Evolutionary conservation across 2,888 invertebrate genomes (phyloP).

Genomic region (Melanostoma scalare): DNA sequence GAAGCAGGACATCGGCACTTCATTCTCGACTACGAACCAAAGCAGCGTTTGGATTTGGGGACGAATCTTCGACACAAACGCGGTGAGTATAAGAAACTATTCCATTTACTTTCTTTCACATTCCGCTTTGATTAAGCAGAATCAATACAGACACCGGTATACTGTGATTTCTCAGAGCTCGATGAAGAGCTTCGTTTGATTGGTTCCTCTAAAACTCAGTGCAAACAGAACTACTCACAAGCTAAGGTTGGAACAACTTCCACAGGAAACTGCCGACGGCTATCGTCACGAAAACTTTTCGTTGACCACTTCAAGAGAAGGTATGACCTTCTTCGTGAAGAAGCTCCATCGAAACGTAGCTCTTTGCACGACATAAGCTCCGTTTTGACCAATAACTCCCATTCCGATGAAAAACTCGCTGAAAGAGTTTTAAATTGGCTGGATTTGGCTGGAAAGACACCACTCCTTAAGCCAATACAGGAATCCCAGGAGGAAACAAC

Average conservation of each 20-base stretch:
- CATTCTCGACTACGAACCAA: slow-evolving; percentile 80
- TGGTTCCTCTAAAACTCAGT: slow-evolving; percentile 73
- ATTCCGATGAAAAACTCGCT: slow-evolving; percentile 83
- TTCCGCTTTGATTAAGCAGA: slow-evolving; percentile 39
- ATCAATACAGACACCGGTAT: slow-evolving; percentile 49
- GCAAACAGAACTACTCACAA: slow-evolving; percentile 8
- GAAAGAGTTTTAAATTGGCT: slow-evolving; percentile 91
- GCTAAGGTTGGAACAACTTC: slow-evolving; percentile 31
- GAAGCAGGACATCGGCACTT: slow-evolving; percentile 79
- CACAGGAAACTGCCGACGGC: slow-evolving; percentile 41
- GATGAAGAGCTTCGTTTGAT: slow-evolving; percentile 65
- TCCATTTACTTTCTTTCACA: not conserved
- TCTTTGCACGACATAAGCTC: slow-evolving; percentile 78
- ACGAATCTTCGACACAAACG: slow-evolving; percentile 50
- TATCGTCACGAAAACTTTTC: slow-evolving; percentile 71
- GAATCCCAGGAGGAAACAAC: slow-evolving; percentile 1
- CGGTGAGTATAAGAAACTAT: slow-evolving; percentile 26
- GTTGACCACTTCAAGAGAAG: slow-evolving; percentile 62
- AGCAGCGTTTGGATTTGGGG: slow-evolving; percentile 69
- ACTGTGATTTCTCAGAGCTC: slow-evolving; percentile 39
- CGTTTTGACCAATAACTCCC: slow-evolving; percentile 66
- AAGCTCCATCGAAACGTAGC: slow-evolving; percentile 76
- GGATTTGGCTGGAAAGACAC: slow-evolving; percentile 87
- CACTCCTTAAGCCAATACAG: slow-evolving; percentile 48
- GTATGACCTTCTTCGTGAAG: slow-evolving; percentile 71